Percentiles rank a stretch among this genome's conserved stretches.
phyloP scores from a whole-genome alignment of 2,113 vertebrate genomes.

The Hemiscyllium ocellatum region DNA sequence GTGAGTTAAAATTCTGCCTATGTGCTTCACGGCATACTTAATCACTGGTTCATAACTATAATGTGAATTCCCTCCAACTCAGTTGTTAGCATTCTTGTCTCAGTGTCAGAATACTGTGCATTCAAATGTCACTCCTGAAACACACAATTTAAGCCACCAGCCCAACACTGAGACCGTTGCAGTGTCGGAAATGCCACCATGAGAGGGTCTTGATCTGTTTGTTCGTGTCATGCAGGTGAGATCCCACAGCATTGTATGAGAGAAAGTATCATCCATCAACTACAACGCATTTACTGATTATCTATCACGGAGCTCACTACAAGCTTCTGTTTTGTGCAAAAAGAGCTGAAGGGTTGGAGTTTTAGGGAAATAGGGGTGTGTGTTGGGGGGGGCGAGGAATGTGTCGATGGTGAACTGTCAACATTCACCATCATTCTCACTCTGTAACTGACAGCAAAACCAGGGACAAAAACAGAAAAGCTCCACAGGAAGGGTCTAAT shows the following conservation, averaged over 20 bases:
- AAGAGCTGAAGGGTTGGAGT: not conserved
- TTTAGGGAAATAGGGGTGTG: no score
- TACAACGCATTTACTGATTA: not conserved
- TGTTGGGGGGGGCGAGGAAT: no score
- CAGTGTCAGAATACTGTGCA: not conserved
- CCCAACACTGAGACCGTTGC: not conserved
- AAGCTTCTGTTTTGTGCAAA: not conserved
- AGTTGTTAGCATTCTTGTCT: not conserved
- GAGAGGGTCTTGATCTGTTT: not conserved
- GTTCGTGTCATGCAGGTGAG: not conserved
- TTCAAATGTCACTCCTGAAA: not conserved
- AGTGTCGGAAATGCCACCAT: not conserved
- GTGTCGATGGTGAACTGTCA: no score
- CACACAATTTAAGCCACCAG: not conserved
- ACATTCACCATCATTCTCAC: not conserved
- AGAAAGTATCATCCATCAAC: not conserved
- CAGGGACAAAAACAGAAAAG: not conserved
- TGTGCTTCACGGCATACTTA: not conserved
- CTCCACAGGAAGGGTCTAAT: no score
- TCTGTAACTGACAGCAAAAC: not conserved
- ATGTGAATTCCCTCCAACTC: not conserved
- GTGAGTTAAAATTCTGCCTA: not conserved
- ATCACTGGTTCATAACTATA: not conserved
- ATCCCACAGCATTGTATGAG: not conserved
- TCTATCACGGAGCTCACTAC: not conserved